phyloP scores from a whole-genome alignment of 2,888 invertebrate genomes.

The Drosophila merina region DNA sequence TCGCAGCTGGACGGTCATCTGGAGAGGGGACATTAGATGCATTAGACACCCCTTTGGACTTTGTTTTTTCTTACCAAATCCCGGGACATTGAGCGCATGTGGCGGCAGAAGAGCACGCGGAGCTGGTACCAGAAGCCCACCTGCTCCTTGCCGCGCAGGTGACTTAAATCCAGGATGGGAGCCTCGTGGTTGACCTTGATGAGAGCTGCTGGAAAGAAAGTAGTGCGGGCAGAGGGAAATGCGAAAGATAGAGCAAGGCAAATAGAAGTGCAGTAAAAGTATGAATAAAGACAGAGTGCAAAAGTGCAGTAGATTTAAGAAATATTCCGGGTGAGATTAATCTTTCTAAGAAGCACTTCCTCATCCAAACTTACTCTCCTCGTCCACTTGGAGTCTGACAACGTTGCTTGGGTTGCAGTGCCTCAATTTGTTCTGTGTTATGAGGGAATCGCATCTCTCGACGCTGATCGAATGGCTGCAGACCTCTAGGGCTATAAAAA shows the following conservation, averaged over 20 bases:
- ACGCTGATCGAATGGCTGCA: conserved; percentile 83
- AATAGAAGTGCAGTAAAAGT: conserved; percentile 12
- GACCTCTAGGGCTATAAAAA: conserved; percentile 85
- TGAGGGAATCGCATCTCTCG: conserved; percentile 83
- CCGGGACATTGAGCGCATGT: conserved; percentile 82
- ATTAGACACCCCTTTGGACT: neutral
- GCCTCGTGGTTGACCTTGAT: conserved; percentile 34
- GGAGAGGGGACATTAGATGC: neutral
- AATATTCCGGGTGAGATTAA: conserved; percentile 18
- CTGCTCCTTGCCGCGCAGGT: conserved; percentile 69
- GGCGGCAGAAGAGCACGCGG: conserved; percentile 85
- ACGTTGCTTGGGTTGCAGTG: conserved; percentile 35
- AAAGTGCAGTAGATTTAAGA: neutral
- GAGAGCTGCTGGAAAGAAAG: conserved; percentile 68
- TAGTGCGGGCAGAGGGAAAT: conserved; percentile 25
- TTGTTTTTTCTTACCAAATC: conserved; percentile 80
- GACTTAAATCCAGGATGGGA: neutral
- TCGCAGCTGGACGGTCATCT: conserved; percentile 86
- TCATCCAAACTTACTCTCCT: conserved; percentile 61
- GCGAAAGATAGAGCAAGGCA: conserved; percentile 56
- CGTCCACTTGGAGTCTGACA: conserved; percentile 41
- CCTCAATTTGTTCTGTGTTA: conserved; percentile 81
- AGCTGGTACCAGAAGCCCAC: conserved; percentile 83
- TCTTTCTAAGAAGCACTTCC: neutral
- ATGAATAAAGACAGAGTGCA: neutral